Evolutionary conservation across 2,888 invertebrate species (phyloP), one percentile per base, ranked within the genome.

Genomic region (Tuta absoluta): DNA sequence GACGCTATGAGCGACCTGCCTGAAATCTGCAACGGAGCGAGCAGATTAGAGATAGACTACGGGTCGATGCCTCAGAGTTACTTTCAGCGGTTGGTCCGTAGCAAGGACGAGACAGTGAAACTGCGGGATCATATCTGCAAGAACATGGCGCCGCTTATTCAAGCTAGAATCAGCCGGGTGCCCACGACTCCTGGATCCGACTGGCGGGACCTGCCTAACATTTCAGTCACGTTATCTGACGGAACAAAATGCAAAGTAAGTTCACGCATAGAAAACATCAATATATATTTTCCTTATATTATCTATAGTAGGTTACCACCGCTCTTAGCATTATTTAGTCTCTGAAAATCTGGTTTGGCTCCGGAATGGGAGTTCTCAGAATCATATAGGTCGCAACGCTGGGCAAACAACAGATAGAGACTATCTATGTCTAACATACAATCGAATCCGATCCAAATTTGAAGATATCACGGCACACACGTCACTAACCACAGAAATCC

Each of bases 1-100:
- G 97, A 97, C 82, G 94, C 96, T 0, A 95, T 97, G 94, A 95
- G 95, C 41, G 97, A 97, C 82, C 85, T 97, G 63, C 97, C 97
- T 0, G 92, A 92, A 65, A 95, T 97, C 60, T 86, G 90, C 68
- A 96, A 96, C 76, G 96, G 96, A 0, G 94, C 94, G 14, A 94
- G 92, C 67, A 89, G 89, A 67, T 93, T 94, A 41, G 94, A 95
- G 78, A 95, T 96, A 75, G 89, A 93, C 0, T 97, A 97, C 75
- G 94, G 93, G 28, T 93, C 93, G 0, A 95, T 95, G 78, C 92
- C 96, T 0, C 87, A 93, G 57, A 95, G 95, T 4, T 94, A 96
- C 81, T 97, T 96, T 84, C 97, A 97, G 83, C 92, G 94, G 72
- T 72, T 94, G 89, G 93, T 96, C 70, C 88, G 96, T 66, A 93